A percentile compares a stretch with the other conserved stretches of the same genome.
These are phyloP conservation scores for Heliconius eleuchia DNA, from an alignment of 1,140 invertebrate genomes.

Conservation along the genomic window DNA sequence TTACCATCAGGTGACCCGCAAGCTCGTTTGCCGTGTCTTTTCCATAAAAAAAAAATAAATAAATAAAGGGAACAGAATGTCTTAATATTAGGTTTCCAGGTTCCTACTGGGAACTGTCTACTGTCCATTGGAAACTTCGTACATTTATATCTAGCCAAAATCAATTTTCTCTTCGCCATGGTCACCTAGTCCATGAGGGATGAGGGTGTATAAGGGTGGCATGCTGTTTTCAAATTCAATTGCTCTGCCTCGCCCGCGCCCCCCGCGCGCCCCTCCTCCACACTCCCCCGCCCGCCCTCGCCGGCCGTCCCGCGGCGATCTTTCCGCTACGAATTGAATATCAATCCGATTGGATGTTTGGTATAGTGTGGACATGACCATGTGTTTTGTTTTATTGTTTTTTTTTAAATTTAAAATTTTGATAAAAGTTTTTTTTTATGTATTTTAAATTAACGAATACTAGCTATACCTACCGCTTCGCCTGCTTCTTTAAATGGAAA, in stretches of 20 bases:
- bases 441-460: too few relatives aligned
- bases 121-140: too few relatives aligned
- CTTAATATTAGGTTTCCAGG: too few relatives aligned
- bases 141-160: background rate
- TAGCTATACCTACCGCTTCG: background rate
- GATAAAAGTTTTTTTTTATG: too few relatives aligned
- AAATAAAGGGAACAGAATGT: too few relatives aligned
- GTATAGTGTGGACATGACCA: conserved; percentile 44
- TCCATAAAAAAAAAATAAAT: too few relatives aligned
- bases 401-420: too few relatives aligned
- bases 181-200: conserved; percentile 31
- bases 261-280: conserved; percentile 10
- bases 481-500: background rate
- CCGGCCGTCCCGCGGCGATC: conserved; percentile 72
- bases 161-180: background rate
- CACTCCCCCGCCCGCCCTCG: background rate
- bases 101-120: too few relatives aligned
- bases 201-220: conserved; percentile 42
- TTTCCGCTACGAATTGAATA: conserved; percentile 77
- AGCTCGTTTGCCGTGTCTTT: too few relatives aligned
- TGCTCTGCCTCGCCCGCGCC: conserved; percentile 38
- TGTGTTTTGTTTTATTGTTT: background rate
- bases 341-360: conserved; percentile 63
- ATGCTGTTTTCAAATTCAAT: conserved; percentile 79
- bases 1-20: too few relatives aligned